Base-by-base conservation (phyloP, 2,888 invertebrate species). In the Cyrtodaria siliqua region DNA sequence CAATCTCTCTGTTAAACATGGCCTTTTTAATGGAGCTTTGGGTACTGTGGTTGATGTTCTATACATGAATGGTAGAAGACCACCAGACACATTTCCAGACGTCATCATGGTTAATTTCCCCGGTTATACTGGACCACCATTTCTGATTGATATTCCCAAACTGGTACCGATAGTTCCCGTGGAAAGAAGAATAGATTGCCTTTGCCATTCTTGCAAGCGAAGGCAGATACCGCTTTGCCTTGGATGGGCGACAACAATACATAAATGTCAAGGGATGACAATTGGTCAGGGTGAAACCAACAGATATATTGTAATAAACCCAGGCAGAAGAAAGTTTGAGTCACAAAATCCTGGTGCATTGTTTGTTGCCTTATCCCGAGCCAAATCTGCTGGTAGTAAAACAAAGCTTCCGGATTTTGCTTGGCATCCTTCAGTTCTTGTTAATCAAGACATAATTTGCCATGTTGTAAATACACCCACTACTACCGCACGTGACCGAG, bases 1-100 rank as follows among this genome's bases (percentile, higher is more conserved):
- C 4, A 20, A 44, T 44, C 44, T 83, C 2, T 12, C n/a, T 67
- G 82, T 83, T 12, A 16, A 27, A 14, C 71, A 38, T 75, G 82
- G 83, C 4, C 42, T 83, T 0, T 83, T 68, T 38, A 85, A 85
- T 82, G 79, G 82, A 38, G 40, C 77, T 2, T 38, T 66, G n/a
- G 84, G 82, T 0, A 68, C 12, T 29, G 68, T 83, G 18, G 27
- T 63, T 6, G 78, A 82, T 44, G 77, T 44, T 9, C 4, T 44
- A 44, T 44, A 44, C 20, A 4, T 20, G 20, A 20, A 44, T 18
- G 20, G 20, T 16, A 16, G 16, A 6, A 44, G n/a, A 16, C 44
- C 44, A 6, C 16, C 16, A 44, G 3, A 16, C 6, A 44, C n/a
- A 9, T 44, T 44, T 18, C n/a, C 44, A 44, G 20, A 18, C 6